Conservation (phyloP, 2,888 invertebrate species). For the Macaria notata region DNA sequence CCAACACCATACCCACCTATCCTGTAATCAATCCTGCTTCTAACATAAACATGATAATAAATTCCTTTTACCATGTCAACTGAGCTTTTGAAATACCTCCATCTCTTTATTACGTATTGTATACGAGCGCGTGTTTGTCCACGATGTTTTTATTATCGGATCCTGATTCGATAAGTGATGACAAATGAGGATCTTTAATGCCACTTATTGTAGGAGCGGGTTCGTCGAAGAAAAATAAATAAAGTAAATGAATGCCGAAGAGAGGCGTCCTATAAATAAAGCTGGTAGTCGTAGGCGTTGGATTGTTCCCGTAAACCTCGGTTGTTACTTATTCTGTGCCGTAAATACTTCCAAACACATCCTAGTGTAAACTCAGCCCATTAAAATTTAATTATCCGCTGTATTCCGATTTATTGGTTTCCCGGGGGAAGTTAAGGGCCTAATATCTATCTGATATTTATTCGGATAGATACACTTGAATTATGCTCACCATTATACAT, state of each 20-base stretch:
- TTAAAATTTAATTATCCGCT: conserved; percentile 68
- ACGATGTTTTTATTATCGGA: conserved; percentile 17
- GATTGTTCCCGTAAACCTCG: conserved; percentile 51
- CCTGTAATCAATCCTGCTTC: not conserved
- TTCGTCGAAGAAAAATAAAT: conserved; percentile 29
- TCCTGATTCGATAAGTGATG: conserved; percentile 21
- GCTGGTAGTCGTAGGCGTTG: conserved; percentile 57
- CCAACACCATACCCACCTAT: not conserved
- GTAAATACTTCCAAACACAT: conserved; percentile 33
- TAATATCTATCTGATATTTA: conserved; percentile 20
- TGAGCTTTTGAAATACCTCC: conserved; percentile 19
- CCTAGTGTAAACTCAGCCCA: conserved; percentile 54
- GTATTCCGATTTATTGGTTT: conserved; percentile 66
- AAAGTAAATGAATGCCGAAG: conserved; percentile 29
- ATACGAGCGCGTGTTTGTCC: conserved; percentile 11
- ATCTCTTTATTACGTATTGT: conserved; percentile 28
- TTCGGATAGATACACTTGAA: conserved; percentile 11
- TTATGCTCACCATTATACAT: conserved; percentile 8
- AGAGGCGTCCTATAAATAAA: conserved; percentile 53
- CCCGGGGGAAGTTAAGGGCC: conserved; percentile 42
- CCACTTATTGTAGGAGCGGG: conserved; percentile 22
- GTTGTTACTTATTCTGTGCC: not conserved
- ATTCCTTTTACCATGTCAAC: conserved; percentile 15
- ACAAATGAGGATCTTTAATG: conserved; percentile 34
- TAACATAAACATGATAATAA: conserved; percentile 1